Percentiles rank a stretch among this genome's conserved stretches.
phyloP scores from a whole-genome alignment of 2,888 invertebrate species.

The Euplagia quadripunctaria region DNA sequence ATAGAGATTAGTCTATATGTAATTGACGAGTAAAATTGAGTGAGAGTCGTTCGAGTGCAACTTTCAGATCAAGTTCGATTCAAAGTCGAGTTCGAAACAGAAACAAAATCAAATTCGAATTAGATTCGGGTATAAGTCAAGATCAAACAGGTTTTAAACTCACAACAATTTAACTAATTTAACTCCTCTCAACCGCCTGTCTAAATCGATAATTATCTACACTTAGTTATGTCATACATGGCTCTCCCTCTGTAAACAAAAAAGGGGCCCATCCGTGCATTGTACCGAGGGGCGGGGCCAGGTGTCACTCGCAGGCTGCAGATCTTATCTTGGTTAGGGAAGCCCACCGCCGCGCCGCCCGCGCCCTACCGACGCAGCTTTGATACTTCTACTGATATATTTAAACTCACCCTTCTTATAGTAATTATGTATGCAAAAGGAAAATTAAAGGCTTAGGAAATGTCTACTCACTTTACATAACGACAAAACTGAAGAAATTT shows the following conservation, averaged over 20 bases:
- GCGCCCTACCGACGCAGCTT: slow-evolving; percentile 39
- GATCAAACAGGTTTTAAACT: not conserved
- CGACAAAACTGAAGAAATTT: not conserved
- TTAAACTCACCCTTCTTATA: slow-evolving; percentile 33
- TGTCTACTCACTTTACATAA: not conserved
- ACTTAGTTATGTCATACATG: slow-evolving; percentile 40
- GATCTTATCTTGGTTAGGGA: slow-evolving; percentile 79
- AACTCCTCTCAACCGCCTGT: not conserved
- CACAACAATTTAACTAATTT: not conserved
- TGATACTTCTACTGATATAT: slow-evolving; percentile 24
- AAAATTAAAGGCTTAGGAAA: not conserved
- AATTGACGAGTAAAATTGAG: no score
- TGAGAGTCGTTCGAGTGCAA: not conserved
- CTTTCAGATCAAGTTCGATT: not conserved
- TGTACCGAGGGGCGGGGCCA: slow-evolving; percentile 80
- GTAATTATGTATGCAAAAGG: not conserved
- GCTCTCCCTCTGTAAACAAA: slow-evolving; percentile 58
- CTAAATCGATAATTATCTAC: slow-evolving; percentile 20
- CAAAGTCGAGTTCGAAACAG: no score
- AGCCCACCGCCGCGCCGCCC: slow-evolving; percentile 51
- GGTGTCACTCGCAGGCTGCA: slow-evolving; percentile 80
- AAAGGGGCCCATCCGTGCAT: slow-evolving; percentile 50
- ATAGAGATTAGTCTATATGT: not conserved
- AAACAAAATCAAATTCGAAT: not conserved
- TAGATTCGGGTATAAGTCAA: not conserved